Evolutionary conservation across 2,113 vertebrate species (phyloP).

Genomic region (Anseranas semipalmata): DNA sequence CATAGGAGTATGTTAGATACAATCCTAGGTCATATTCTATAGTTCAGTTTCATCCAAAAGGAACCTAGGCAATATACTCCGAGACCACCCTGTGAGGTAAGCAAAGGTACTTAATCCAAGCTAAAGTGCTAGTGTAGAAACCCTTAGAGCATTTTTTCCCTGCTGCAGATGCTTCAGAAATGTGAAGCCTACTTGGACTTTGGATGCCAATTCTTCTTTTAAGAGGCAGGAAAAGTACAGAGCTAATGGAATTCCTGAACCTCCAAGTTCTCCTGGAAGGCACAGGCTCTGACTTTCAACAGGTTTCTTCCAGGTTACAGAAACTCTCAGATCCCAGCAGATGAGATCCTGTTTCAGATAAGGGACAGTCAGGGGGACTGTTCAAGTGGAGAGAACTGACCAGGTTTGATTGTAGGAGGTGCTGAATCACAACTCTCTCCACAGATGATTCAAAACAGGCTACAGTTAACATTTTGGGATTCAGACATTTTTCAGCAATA

Average conservation of each 20-base stretch:
- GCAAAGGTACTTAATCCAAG: neutral
- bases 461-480: neutral
- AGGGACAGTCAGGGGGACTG: neutral
- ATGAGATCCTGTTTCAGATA: neutral
- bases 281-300: neutral
- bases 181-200: neutral
- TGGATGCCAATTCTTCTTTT: neutral
- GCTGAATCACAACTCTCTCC: neutral
- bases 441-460: constrained; percentile 3
- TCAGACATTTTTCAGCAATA: neutral
- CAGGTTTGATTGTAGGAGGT: neutral
- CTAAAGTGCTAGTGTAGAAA: neutral
- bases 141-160: neutral
- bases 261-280: neutral
- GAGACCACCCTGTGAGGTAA: neutral
- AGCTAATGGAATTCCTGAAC: neutral
- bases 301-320: neutral
- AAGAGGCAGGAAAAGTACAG: neutral
- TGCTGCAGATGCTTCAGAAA: neutral
- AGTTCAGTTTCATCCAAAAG: neutral
- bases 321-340: neutral
- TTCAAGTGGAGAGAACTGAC: neutral
- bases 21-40: neutral
- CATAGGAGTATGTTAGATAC: neutral
- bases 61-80: neutral